Percentiles rank a stretch among this genome's conserved stretches.
Conservation (phyloP, 2,797 vertebrate species). For the Crenuchus spilurus region DNA sequence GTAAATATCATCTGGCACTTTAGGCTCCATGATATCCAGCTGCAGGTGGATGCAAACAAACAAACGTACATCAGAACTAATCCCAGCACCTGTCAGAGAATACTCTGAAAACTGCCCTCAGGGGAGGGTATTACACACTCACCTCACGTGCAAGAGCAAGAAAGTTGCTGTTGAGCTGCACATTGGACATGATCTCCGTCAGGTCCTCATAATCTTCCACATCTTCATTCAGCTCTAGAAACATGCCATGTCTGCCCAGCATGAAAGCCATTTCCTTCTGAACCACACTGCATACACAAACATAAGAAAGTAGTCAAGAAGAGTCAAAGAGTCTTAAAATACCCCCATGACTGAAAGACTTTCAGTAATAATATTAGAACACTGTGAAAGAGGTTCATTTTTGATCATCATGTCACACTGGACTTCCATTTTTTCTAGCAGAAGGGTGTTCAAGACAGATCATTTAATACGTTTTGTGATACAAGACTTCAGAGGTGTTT, state of each 20-base stretch:
- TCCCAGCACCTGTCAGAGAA: neutral
- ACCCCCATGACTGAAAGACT: too few species aligned
- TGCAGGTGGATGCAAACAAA: conserved; percentile 57
- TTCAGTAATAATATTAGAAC: too few species aligned
- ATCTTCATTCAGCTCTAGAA: conserved; percentile 95
- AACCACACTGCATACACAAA: conserved; percentile 81
- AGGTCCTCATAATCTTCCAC: conserved; percentile 97
- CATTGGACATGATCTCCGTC: conserved; percentile 99
- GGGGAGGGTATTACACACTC: neutral
- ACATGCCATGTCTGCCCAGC: conserved; percentile 95
- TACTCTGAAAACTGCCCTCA: too few species aligned
- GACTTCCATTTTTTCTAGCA: too few species aligned
- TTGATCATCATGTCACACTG: too few species aligned
- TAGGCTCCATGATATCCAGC: conserved; percentile 99
- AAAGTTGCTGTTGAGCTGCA: conserved; percentile 99
- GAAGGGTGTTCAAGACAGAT: too few species aligned
- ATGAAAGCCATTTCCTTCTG: conserved; percentile 99
- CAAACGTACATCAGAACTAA: neutral
- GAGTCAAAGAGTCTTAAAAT: too few species aligned
- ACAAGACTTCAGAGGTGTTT: too few species aligned
- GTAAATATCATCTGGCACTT: conserved; percentile 98
- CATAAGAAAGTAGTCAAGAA: too few species aligned
- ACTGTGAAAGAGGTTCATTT: too few species aligned
- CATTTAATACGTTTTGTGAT: too few species aligned
- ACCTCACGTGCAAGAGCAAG: conserved; percentile 94